phyloP scores from a whole-genome alignment of 2,888 invertebrate species.

The Microdon myrmicae region DNA sequence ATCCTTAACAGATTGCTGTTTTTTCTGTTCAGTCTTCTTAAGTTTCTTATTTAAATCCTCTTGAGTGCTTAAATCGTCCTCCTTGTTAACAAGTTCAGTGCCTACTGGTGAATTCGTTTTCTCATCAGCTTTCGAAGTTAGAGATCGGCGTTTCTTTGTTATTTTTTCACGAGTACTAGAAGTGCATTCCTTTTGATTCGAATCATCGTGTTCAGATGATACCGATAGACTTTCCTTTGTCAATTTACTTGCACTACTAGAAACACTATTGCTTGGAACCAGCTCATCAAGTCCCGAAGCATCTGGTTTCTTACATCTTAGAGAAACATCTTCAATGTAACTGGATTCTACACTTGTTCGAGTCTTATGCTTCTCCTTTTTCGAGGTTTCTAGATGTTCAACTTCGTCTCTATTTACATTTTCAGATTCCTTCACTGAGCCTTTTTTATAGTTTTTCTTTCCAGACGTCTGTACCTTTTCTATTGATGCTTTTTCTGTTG shows the following conservation, averaged over 20 bases:
- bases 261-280: no score
- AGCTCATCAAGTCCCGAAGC: conserved; percentile 23
- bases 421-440: conserved; percentile 55
- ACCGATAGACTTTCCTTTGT: no score
- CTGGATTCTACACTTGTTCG: conserved; percentile 18
- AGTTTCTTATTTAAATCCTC: no score
- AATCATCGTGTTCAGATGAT: no score
- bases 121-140: background rate
- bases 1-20: no score
- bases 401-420: conserved; percentile 27
- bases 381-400: conserved; percentile 9
- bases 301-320: background rate
- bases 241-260: no score
- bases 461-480: no score
- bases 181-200: no score
- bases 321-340: conserved; percentile 4
- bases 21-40: no score
- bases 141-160: background rate
- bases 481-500: no score
- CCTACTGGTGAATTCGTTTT: background rate
- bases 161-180: no score
- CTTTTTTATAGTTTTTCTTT: conserved; percentile 30
- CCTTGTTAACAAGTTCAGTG: background rate
- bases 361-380: conserved; percentile 21
- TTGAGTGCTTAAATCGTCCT: background rate